A percentile compares a stretch with the other conserved stretches of the same genome.
phyloP scores from a whole-genome alignment of 1,140 invertebrate genomes.

The Micrasema minimum region DNA sequence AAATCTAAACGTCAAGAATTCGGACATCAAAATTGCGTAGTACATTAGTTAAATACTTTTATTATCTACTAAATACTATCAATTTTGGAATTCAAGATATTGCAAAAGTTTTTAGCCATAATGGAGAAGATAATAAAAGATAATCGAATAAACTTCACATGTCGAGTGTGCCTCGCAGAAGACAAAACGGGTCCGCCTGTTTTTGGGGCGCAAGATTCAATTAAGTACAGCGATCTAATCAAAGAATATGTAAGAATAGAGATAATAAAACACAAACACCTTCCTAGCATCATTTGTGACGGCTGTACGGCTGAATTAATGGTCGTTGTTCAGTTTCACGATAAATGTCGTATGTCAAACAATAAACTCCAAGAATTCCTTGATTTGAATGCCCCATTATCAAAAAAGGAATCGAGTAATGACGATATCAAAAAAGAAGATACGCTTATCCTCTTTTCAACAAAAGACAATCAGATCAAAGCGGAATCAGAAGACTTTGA shows the following conservation, averaged over 20 bases:
- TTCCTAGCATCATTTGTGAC: slow-evolving; percentile 32
- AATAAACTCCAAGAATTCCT: slow-evolving; percentile 15
- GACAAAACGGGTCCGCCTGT: slow-evolving; percentile 15
- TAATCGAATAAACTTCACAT: too few species aligned
- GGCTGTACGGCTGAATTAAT: slow-evolving; percentile 33
- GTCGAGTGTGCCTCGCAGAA: slow-evolving; percentile 39
- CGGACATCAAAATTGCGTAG: too few species aligned
- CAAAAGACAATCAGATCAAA: neutral
- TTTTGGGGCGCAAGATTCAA: slow-evolving; percentile 21
- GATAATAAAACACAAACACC: slow-evolving; percentile 19
- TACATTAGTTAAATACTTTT: too few species aligned
- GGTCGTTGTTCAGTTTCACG: slow-evolving; percentile 22
- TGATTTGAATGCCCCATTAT: slow-evolving; percentile 14
- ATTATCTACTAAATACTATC: too few species aligned
- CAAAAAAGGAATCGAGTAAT: neutral
- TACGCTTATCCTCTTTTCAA: neutral
- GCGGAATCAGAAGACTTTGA: slow-evolving; percentile 12
- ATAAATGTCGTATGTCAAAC: slow-evolving; percentile 23
- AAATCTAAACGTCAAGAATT: too few species aligned
- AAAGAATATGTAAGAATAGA: slow-evolving; percentile 35
- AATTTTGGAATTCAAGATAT: too few species aligned
- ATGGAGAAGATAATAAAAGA: too few species aligned
- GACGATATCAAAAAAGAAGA: slow-evolving; percentile 13
- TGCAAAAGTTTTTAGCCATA: too few species aligned
- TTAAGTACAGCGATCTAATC: slow-evolving; percentile 35